Evolutionary conservation across 2,888 invertebrate species (phyloP).

Genomic region (Physocephala rufipes): DNA sequence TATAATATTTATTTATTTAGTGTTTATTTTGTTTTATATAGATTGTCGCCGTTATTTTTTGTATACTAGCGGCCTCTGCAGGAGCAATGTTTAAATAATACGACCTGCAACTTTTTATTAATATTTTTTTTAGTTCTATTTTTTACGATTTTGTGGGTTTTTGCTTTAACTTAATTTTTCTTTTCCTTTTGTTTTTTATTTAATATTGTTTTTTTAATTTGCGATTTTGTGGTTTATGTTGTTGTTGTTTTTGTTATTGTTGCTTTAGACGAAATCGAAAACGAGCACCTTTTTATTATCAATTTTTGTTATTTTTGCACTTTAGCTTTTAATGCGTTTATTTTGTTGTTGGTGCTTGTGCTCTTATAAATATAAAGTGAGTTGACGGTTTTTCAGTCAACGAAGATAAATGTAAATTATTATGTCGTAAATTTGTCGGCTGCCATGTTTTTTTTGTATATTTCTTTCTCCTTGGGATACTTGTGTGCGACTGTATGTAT

Average conservation of each 20-base stretch:
- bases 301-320: constrained; percentile 35
- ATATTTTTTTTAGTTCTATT: constrained; percentile 26
- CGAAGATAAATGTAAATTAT: constrained; percentile 65
- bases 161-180: constrained; percentile 22
- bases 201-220: not conserved
- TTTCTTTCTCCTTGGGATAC: constrained; percentile 28
- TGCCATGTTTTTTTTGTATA: constrained; percentile 46
- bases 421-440: constrained; percentile 60
- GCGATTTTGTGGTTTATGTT: constrained; percentile 21
- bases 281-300: constrained; percentile 36
- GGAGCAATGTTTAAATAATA: constrained; percentile 27
- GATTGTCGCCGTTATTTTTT: not conserved
- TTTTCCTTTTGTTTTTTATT: constrained; percentile 35
- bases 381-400: constrained; percentile 47
- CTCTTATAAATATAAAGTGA: constrained; percentile 28
- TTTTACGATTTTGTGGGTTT: too few species aligned
- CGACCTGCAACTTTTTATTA: constrained; percentile 38
- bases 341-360: constrained; percentile 39
- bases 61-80: constrained; percentile 8
- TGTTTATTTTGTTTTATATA: not conserved
- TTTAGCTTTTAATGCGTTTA: constrained; percentile 44
- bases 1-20: not conserved
- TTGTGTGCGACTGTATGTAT: constrained; percentile 14
- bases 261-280: constrained; percentile 41
- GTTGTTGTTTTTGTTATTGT: constrained; percentile 28